Evolutionary conservation across 2,888 invertebrate species (phyloP).

Genomic region (Clitarchus hookeri): DNA sequence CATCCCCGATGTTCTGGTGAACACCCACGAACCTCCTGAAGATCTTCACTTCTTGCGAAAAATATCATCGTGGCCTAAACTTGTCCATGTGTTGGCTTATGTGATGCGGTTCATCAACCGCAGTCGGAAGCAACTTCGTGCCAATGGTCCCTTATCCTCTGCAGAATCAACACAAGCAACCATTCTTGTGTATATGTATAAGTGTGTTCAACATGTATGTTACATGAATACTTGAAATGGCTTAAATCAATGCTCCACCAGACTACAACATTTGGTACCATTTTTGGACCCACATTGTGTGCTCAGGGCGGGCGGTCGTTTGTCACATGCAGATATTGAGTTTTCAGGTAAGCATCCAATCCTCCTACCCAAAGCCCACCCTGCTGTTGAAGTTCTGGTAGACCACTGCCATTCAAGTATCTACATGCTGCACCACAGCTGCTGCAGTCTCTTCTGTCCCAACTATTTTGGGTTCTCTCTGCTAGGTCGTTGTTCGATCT

Average conservation of each 20-base stretch:
- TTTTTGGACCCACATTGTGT: too few species aligned
- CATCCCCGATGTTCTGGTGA: background rate
- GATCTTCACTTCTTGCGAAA: background rate
- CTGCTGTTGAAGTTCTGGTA: background rate
- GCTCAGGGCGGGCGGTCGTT: background rate
- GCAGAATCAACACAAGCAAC: background rate
- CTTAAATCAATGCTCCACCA: background rate
- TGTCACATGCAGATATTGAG: background rate
- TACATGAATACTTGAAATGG: background rate
- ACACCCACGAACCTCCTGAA: background rate
- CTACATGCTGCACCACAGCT: background rate
- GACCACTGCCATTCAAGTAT: background rate
- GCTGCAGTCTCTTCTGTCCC: background rate
- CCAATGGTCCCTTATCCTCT: too few species aligned
- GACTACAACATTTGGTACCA: too few species aligned
- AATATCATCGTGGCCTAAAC: background rate
- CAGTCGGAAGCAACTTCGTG: too few species aligned
- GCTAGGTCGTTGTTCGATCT: background rate
- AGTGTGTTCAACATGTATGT: background rate
- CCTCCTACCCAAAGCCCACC: background rate
- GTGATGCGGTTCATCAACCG: too few species aligned
- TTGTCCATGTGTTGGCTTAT: background rate
- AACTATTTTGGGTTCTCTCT: background rate
- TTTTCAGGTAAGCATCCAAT: background rate
- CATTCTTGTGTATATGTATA: background rate